phyloP scores from a whole-genome alignment of 2,113 vertebrate species.

The Paedocypris sp. region DNA sequence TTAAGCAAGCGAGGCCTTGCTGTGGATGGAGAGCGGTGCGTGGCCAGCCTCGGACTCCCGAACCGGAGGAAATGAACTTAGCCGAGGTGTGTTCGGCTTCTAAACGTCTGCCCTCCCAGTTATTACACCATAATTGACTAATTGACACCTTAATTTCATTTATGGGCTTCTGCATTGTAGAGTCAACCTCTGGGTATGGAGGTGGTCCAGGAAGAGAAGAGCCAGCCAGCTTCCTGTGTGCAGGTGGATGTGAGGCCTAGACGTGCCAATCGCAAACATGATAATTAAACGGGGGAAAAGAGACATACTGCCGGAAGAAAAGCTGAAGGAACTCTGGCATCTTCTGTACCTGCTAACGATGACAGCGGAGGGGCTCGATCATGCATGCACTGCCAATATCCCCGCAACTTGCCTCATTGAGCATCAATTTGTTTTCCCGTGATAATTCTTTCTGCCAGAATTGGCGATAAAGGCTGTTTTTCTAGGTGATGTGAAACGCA shows the following conservation, averaged over 20 bases:
- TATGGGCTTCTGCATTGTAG: constrained; percentile 68
- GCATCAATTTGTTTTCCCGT: constrained; percentile 44
- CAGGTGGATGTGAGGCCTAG: constrained; percentile 33
- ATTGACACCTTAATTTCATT: constrained; percentile 80
- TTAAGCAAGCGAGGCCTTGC: constrained; percentile 62
- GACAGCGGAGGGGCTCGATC: constrained; percentile 50
- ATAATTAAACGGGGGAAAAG: constrained; percentile 60
- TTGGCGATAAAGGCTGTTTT: constrained; percentile 21
- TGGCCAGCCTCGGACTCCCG: constrained; percentile 61
- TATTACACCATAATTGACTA: constrained; percentile 71
- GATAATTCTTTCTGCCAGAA: constrained; percentile 13
- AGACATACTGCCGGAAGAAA: constrained; percentile 58
- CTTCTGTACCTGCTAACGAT: constrained; percentile 55
- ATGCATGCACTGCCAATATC: constrained; percentile 44
- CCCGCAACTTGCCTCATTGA: constrained; percentile 46
- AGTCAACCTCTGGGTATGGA: constrained; percentile 65
- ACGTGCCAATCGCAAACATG: constrained; percentile 53
- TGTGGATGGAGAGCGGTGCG: constrained; percentile 63
- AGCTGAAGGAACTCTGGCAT: constrained; percentile 55
- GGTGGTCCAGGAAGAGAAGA: constrained; percentile 57
- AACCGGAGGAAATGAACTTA: constrained; percentile 68
- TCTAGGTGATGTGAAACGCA: neutral
- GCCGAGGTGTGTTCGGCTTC: constrained; percentile 65
- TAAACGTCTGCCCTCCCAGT: constrained; percentile 72
- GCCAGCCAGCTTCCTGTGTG: constrained; percentile 44